Percentiles rank a stretch among this genome's conserved stretches.
Conservation (phyloP, 2,113 vertebrate genomes). For the Clarias macrocephalus region DNA sequence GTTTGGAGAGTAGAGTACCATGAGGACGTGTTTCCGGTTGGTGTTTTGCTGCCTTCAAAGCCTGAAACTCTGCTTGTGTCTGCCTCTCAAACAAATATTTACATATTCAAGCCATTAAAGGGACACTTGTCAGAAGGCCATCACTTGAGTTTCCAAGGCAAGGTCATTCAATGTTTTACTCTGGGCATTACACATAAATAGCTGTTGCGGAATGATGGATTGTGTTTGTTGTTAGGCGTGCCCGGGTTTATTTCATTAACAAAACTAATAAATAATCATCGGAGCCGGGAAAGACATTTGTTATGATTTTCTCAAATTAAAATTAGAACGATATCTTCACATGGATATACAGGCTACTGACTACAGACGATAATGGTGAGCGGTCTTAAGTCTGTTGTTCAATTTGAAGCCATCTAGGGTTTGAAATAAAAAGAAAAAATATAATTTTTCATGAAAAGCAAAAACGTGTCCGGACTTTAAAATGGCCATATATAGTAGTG, state of each 20-base stretch:
- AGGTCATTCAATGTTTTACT: slow-evolving; percentile 50
- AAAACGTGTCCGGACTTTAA: too few species aligned
- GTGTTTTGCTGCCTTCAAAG: slow-evolving; percentile 51
- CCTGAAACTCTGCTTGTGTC: slow-evolving; percentile 37
- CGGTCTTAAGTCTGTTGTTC: too few species aligned
- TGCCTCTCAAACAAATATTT: slow-evolving; percentile 71
- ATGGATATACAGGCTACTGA: neutral
- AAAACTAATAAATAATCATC: slow-evolving; percentile 46
- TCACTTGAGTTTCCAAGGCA: slow-evolving; percentile 50
- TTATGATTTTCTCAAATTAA: slow-evolving; percentile 1
- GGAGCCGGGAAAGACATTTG: neutral
- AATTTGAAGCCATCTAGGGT: too few species aligned
- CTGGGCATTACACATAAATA: slow-evolving; percentile 37
- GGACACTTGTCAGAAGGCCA: slow-evolving; percentile 61
- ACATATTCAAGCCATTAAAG: slow-evolving; percentile 62
- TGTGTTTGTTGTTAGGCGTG: slow-evolving; percentile 42
- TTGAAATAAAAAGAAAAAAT: too few species aligned
- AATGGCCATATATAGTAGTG: too few species aligned
- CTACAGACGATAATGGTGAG: too few species aligned
- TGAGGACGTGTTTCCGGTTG: slow-evolving; percentile 52
- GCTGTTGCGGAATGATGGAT: slow-evolving; percentile 44
- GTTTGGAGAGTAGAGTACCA: slow-evolving; percentile 64
- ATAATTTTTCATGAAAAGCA: too few species aligned
- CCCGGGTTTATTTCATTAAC: slow-evolving; percentile 50
- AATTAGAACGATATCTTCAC: neutral